Base-by-base conservation (phyloP, 1,140 invertebrate genomes). In the Psilanteris sp. region DNA sequence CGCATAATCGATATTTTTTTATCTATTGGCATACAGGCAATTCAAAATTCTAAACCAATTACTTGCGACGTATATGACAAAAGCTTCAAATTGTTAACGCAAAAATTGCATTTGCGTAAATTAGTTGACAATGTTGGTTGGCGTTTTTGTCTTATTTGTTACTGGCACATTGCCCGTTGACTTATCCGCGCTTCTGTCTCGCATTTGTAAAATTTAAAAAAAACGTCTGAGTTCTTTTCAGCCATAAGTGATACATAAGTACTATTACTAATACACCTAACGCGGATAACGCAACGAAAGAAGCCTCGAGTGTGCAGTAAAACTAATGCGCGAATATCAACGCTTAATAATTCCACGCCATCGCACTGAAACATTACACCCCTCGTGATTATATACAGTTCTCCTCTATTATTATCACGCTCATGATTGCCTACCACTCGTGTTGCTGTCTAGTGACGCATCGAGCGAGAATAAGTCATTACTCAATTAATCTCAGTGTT, bases 401-500 rank as follows among this genome's bases (percentile, higher is more conserved):
- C 37, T 43, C 48, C 50, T 34, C 41, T 39, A 72, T 72, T 72
- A 72, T 66, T 66, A 73, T 59, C 43, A 18, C 52, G 41, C 48
- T 22, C 43, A 16, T 64, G 57, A 72, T 64, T 72, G 57, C 39
- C 37, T 64, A 57, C 39, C 43, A 48, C 57, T 62, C 68, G 32
- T 62, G 57, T 64, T 64, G 48, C 68, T 64, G 50, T 57, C 50
- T 72, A 50, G 50, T 36, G 50, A 64, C 39, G 68, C 68, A 55
- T 34, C 48, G 57, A 6, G 22, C 48, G 64, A 70, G 66, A 62
- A 57, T 57, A 73, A 64, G 59, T 73, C 70, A 64, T 57, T 59
- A 73, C 46, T 39, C 68, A 72, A 62, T 72, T 62, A 72, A 72
- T 72, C 48, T 52, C 46, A 15, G 31, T 62, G 39, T 71, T 71